Evolutionary conservation across 2,113 vertebrate genomes (phyloP).

Genomic region (Ophthalmolycus amberensis): DNA sequence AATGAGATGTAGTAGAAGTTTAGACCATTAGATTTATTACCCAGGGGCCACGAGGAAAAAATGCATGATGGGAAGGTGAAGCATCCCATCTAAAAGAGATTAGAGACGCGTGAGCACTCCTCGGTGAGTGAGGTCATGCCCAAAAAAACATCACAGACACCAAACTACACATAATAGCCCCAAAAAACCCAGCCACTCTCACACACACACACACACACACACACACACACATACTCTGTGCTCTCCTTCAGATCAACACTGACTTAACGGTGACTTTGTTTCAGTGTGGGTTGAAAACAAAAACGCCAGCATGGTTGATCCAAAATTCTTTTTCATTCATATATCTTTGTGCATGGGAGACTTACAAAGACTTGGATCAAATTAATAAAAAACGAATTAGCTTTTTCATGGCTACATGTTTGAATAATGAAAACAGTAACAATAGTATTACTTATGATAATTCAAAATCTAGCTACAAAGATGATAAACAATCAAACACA

Average conservation of each 20-base stretch:
- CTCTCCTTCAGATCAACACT: neutral
- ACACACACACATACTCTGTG: neutral
- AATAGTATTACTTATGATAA: too few species aligned
- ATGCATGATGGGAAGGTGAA: slow-evolving; percentile 77
- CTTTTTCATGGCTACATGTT: neutral
- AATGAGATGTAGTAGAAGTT: slow-evolving; percentile 82
- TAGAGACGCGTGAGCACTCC: slow-evolving; percentile 79
- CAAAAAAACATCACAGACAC: slow-evolving; percentile 64
- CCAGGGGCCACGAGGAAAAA: slow-evolving; percentile 78
- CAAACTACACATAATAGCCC: slow-evolving; percentile 55
- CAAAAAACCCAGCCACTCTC: slow-evolving; percentile 3
- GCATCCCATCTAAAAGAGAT: slow-evolving; percentile 84
- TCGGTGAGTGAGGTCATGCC: slow-evolving; percentile 80
- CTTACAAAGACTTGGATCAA: neutral
- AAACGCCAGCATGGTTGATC: neutral
- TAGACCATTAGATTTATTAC: slow-evolving; percentile 85
- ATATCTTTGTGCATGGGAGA: neutral
- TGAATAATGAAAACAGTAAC: neutral
- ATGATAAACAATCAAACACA: neutral
- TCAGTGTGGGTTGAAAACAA: neutral
- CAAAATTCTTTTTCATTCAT: neutral
- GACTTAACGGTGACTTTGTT: slow-evolving; percentile 9
- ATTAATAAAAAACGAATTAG: too few species aligned
- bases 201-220: slow-evolving; percentile 5
- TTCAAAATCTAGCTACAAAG: neutral